Percentiles rank a stretch among this genome's conserved stretches.
Evolutionary conservation across 2,888 invertebrate genomes (phyloP).

Genomic region (Pterostichus niger): DNA sequence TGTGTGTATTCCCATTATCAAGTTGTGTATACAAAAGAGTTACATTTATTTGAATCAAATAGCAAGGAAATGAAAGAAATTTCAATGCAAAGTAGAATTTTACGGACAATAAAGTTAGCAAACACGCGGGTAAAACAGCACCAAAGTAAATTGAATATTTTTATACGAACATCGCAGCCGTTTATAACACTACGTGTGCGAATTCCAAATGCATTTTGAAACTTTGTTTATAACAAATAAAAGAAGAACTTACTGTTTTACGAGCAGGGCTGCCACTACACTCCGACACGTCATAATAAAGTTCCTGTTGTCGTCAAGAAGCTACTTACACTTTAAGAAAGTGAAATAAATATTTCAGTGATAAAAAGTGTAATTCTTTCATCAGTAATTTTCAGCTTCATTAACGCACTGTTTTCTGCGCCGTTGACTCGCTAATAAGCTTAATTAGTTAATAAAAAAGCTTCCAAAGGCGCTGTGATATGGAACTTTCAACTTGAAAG

Average conservation of each 20-base stretch:
- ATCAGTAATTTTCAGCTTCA: background rate
- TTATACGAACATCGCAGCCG: slow-evolving; percentile 6
- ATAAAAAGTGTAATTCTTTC: no score
- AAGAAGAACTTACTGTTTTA: background rate
- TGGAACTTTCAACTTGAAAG: background rate
- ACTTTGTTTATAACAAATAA: slow-evolving; percentile 15
- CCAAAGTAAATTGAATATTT: slow-evolving; percentile 37
- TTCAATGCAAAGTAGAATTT: slow-evolving; percentile 31
- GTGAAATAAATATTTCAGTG: no score
- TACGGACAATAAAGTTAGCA: slow-evolving; percentile 36
- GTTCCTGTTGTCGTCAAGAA: background rate
- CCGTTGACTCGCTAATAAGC: background rate
- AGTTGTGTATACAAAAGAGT: no score
- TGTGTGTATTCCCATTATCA: no score
- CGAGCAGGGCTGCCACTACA: slow-evolving; percentile 10
- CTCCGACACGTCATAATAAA: no score
- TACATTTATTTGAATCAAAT: background rate
- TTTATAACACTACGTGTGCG: background rate
- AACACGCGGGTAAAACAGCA: slow-evolving; percentile 15
- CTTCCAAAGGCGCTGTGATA: background rate
- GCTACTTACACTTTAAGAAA: no score
- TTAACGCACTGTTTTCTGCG: background rate
- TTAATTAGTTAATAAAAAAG: slow-evolving; percentile 10
- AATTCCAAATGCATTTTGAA: background rate
- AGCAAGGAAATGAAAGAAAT: slow-evolving; percentile 21